Evolutionary conservation across 1,140 invertebrate genomes (phyloP).

Genomic region (Zaprionus ghesquierei): DNA sequence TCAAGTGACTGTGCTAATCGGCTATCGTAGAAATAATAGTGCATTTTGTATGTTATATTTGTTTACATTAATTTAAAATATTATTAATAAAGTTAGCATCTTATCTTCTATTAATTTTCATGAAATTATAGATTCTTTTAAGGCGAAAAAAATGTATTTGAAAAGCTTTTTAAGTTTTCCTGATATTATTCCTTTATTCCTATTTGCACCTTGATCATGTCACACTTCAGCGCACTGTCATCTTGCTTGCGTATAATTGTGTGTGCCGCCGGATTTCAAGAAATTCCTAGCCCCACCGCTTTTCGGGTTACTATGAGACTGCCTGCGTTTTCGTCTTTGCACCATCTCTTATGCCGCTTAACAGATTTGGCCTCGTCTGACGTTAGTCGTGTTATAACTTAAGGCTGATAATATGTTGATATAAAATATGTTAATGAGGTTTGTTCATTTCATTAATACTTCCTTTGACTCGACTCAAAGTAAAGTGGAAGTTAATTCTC

Average conservation of each 20-base stretch:
- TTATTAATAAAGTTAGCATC: no score
- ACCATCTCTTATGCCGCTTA: slow-evolving; percentile 71
- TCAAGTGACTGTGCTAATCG: no score
- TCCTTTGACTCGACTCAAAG: slow-evolving; percentile 41
- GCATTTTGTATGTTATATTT: no score
- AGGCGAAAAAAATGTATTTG: no score
- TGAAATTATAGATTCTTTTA: no score
- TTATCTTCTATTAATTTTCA: no score
- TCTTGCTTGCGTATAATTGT: slow-evolving; percentile 78
- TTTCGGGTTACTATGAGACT: slow-evolving; percentile 40
- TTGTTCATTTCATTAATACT: slow-evolving; percentile 76
- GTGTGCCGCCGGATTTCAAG: slow-evolving; percentile 56
- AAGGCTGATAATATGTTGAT: slow-evolving; percentile 75
- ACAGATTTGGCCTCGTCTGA: slow-evolving; percentile 76
- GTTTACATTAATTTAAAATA: no score
- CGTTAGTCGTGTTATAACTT: slow-evolving; percentile 59
- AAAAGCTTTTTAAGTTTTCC: no score
- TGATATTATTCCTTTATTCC: no score
- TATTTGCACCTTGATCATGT: slow-evolving; percentile 35
- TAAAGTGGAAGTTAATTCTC: slow-evolving; percentile 31
- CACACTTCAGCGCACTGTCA: slow-evolving; percentile 75
- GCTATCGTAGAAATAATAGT: no score
- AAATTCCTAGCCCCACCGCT: slow-evolving; percentile 23
- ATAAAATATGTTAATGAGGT: slow-evolving; percentile 79
- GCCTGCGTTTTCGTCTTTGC: slow-evolving; percentile 7